These are phyloP conservation scores for Elachura formosa DNA, from an alignment of 2,113 vertebrate species.

Conservation along the genomic window DNA sequence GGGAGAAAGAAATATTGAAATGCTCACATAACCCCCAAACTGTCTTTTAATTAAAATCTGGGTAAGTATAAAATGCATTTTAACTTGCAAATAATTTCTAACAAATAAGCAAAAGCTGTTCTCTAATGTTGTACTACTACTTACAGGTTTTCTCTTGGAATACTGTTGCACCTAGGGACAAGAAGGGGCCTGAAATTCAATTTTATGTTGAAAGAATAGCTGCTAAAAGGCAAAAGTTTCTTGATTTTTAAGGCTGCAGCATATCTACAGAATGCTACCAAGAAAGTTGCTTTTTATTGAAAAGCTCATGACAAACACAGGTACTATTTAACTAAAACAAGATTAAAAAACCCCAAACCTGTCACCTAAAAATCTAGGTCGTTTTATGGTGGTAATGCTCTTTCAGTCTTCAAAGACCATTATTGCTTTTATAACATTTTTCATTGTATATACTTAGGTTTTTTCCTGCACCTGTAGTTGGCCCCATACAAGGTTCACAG, in stretches of 20 bases:
- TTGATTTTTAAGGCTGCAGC: background rate
- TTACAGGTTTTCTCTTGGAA: background rate
- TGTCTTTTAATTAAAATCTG: background rate
- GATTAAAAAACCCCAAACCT: background rate
- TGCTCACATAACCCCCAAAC: background rate
- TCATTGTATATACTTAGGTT: fast-evolving
- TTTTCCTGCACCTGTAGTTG: fast-evolving
- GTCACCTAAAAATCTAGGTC: background rate
- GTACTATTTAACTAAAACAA: background rate
- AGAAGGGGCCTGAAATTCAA: background rate
- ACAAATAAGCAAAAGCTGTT: background rate
- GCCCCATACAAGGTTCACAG: background rate
- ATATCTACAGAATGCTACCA: background rate
- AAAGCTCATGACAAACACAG: background rate
- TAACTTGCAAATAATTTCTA: background rate
- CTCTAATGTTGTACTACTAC: background rate
- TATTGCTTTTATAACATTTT: background rate
- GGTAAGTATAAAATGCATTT: background rate
- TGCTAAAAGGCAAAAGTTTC: background rate
- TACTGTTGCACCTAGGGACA: background rate
- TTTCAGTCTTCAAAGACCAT: background rate
- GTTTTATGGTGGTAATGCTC: background rate
- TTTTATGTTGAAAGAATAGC: background rate
- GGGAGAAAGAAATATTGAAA: background rate
- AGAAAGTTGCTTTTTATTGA: background rate